Evolutionary conservation across 2,888 invertebrate species (phyloP).

Genomic region (Pollenia labialis): DNA sequence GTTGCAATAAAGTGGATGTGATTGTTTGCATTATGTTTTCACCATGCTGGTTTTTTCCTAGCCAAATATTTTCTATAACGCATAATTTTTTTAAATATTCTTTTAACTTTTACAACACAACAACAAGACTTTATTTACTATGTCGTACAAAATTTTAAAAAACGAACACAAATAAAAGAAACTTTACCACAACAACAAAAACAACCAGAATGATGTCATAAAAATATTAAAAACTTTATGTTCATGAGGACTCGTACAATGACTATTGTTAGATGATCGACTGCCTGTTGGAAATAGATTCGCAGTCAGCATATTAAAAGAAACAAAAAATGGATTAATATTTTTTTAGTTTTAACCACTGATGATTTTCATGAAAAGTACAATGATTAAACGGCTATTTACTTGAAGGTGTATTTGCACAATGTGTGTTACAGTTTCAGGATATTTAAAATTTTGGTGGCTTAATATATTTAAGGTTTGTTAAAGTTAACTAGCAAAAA

Average conservation of each 20-base stretch:
- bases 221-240: constrained; percentile 10
- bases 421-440: too few relatives aligned
- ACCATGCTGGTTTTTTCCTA: background rate
- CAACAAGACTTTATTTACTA: constrained; percentile 30
- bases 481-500: too few relatives aligned
- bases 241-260: background rate
- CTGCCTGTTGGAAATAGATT: constrained; percentile 11
- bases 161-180: constrained; percentile 19
- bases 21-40: background rate
- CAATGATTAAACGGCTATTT: too few relatives aligned
- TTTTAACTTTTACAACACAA: constrained; percentile 17
- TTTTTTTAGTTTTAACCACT: too few relatives aligned
- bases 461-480: too few relatives aligned
- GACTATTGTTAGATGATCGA: constrained; percentile 23
- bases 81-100: background rate
- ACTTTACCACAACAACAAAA: background rate
- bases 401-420: too few relatives aligned
- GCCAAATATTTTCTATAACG: too few relatives aligned
- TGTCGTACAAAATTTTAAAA: background rate
- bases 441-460: too few relatives aligned
- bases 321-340: too few relatives aligned
- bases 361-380: too few relatives aligned
- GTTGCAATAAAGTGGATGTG: background rate
- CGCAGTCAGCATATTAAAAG: background rate
- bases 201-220: too few relatives aligned